Conservation (phyloP, 2,888 invertebrate species). For the Leptopilina myrica region DNA sequence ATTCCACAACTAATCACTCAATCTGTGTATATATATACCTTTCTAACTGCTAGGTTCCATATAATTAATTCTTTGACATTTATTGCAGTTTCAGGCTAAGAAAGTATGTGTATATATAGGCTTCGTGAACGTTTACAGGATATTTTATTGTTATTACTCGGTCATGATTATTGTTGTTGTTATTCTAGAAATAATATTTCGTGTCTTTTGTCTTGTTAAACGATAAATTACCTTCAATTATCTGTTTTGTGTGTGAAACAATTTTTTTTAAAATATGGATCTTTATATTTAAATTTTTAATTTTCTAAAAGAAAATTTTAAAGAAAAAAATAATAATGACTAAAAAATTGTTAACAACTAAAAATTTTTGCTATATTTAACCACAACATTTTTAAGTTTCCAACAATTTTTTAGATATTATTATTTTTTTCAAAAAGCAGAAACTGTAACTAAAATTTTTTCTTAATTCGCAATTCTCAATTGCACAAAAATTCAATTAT, state of each 20-base stretch:
- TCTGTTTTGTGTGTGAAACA: background rate
- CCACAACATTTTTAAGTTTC: too few species aligned
- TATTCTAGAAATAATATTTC: background rate
- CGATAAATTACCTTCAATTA: background rate
- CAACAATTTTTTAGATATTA: too few species aligned
- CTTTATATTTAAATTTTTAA: too few species aligned
- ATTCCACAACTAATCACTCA: slow-evolving; percentile 26
- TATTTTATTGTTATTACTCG: slow-evolving; percentile 23
- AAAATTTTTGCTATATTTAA: too few species aligned
- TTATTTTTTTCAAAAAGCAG: too few species aligned
- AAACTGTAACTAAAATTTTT: too few species aligned
- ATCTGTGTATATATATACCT: slow-evolving; percentile 10
- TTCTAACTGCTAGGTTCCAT: slow-evolving; percentile 21
- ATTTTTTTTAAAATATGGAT: too few species aligned
- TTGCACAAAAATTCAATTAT: too few species aligned
- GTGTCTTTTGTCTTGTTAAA: background rate
- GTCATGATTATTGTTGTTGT: slow-evolving; percentile 15
- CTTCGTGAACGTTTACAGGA: background rate
- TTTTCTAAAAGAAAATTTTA: too few species aligned
- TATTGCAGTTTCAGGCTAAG: slow-evolving; percentile 18
- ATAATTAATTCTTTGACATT: slow-evolving; percentile 22
- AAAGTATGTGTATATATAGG: slow-evolving; percentile 1
- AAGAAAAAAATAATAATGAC: too few species aligned
- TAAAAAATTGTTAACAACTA: too few species aligned
- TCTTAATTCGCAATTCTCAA: too few species aligned